Evolutionary conservation across 2,888 invertebrate species (phyloP).

Genomic region (Balanococcus diminutus): DNA sequence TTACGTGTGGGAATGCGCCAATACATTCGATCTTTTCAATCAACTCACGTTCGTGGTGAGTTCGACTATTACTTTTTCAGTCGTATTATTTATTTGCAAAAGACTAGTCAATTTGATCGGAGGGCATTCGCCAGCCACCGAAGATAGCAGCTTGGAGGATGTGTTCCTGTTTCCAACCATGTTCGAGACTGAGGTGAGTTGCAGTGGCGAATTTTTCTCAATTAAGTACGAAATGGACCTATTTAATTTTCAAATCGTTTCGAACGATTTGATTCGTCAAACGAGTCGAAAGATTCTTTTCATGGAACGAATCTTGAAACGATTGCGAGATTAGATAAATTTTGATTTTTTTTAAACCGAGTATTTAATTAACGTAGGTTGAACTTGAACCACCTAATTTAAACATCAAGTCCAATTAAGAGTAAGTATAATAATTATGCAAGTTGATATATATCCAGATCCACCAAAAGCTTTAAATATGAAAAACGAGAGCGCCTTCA

Average conservation of each 20-base stretch:
- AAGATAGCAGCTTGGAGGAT: neutral
- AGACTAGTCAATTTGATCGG: conserved; percentile 12
- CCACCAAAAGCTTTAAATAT: too few relatives aligned
- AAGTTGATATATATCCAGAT: too few relatives aligned
- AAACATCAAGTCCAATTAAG: too few relatives aligned
- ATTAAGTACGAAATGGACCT: neutral
- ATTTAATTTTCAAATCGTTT: neutral
- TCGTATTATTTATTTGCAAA: conserved; percentile 5
- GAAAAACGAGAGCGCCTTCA: too few relatives aligned
- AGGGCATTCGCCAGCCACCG: neutral
- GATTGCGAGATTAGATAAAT: neutral
- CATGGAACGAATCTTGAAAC: neutral
- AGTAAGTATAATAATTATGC: too few relatives aligned
- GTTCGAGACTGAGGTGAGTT: conserved; percentile 16
- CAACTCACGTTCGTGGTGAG: neutral
- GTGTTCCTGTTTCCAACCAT: conserved; percentile 28
- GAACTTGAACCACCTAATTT: too few relatives aligned
- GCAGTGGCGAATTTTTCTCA: too few relatives aligned
- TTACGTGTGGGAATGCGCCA: neutral
- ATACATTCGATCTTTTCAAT: neutral
- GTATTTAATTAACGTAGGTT: too few relatives aligned
- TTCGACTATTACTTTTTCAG: neutral
- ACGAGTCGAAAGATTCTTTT: too few relatives aligned
- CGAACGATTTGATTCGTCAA: too few relatives aligned
- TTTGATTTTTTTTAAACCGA: neutral